A percentile compares a stretch with the other conserved stretches of the same genome.
Evolutionary conservation across 2,113 vertebrate genomes (phyloP).

Genomic region (Brienomyrus brachyistius): DNA sequence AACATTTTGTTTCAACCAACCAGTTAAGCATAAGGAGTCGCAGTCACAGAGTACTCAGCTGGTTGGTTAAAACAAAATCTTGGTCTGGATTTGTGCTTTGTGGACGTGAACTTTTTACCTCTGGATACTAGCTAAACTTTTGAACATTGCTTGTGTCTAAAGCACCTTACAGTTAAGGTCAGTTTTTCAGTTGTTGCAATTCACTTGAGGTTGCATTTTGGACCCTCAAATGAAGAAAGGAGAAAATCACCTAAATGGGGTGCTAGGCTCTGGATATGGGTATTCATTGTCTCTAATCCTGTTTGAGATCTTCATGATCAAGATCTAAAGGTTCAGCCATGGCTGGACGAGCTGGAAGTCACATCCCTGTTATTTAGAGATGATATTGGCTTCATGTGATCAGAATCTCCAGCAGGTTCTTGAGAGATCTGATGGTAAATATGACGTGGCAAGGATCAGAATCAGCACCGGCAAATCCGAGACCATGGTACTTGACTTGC

Average conservation of each 20-base stretch:
- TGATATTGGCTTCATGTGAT: neutral
- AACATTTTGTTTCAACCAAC: no score
- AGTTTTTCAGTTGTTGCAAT: neutral
- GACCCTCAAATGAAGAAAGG: neutral
- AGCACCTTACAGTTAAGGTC: neutral
- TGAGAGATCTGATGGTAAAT: neutral
- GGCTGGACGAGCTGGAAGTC: neutral
- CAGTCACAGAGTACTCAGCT: no score
- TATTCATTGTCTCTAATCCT: neutral
- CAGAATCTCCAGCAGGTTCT: neutral
- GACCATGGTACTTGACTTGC: neutral
- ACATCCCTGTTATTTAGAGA: neutral
- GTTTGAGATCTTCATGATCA: neutral
- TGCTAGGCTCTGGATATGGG: neutral
- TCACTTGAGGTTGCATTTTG: neutral
- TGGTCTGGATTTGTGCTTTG: no score
- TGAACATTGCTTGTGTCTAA: neutral
- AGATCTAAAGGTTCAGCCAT: neutral
- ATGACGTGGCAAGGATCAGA: neutral
- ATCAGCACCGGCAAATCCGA: neutral
- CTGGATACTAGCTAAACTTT: neutral
- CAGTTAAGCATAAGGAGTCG: no score
- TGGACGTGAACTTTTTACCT: no score
- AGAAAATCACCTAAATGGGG: neutral
- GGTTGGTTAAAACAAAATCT: no score